Evolutionary conservation across 2,888 invertebrate genomes (phyloP).

Genomic region (Kryphioiulus occultus): DNA sequence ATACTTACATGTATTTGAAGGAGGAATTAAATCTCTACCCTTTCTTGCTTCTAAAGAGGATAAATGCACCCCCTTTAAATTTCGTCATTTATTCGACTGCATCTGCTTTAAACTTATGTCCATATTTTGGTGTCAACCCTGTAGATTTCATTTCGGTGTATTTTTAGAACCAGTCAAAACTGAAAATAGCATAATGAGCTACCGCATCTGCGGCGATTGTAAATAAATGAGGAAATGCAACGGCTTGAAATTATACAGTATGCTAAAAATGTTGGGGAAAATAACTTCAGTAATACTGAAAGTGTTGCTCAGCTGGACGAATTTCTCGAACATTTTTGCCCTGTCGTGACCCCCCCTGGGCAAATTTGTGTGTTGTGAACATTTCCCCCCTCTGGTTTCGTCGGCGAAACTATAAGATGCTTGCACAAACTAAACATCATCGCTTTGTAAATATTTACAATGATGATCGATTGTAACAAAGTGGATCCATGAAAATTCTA

Average conservation of each 20-base stretch:
- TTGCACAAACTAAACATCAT: not conserved
- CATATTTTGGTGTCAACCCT: constrained; percentile 7
- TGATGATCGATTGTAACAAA: not conserved
- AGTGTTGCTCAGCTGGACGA: not conserved
- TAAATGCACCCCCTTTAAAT: too few species aligned
- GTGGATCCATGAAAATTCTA: not conserved
- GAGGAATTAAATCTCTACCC: too few species aligned
- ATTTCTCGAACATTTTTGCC: not conserved
- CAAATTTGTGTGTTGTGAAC: not conserved
- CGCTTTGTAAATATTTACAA: not conserved
- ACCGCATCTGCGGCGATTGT: not conserved
- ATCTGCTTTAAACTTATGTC: not conserved
- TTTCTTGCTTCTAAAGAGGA: too few species aligned
- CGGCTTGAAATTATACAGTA: not conserved
- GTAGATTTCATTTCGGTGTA: not conserved
- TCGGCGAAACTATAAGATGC: not conserved
- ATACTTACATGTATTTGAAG: too few species aligned
- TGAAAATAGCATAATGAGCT: not conserved
- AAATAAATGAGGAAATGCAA: not conserved
- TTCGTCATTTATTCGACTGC: not conserved
- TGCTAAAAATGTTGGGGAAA: not conserved
- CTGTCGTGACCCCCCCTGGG: not conserved
- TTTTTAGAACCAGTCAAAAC: not conserved
- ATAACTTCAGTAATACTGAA: not conserved
- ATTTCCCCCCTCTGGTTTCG: not conserved